Percentiles rank a stretch among this genome's conserved stretches.
phyloP scores from a whole-genome alignment of 2,888 invertebrate species.

The Cryptocephalus moraei region DNA sequence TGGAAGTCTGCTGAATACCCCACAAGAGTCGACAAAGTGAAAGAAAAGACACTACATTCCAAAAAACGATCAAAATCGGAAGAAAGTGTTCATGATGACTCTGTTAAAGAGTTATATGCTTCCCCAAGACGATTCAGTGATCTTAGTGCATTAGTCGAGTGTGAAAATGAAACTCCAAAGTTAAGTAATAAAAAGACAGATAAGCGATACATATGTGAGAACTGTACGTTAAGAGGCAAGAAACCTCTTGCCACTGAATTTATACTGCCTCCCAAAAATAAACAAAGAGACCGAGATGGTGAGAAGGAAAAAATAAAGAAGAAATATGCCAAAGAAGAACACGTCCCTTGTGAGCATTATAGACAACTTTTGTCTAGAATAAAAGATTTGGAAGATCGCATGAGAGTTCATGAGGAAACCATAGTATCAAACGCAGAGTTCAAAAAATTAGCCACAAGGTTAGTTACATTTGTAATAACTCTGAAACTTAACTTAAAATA shows the following conservation, averaged over 20 bases:
- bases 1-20: neutral
- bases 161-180: slow-evolving; percentile 21
- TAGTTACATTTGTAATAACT: slow-evolving; percentile 13
- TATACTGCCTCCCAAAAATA: slow-evolving; percentile 9
- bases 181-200: slow-evolving; percentile 19
- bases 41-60: neutral
- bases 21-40: neutral
- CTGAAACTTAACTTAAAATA: no score
- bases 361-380: slow-evolving; percentile 25
- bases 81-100: neutral
- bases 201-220: slow-evolving; percentile 31
- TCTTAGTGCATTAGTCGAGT: slow-evolving; percentile 23
- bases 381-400: slow-evolving; percentile 26
- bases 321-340: slow-evolving; percentile 9
- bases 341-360: slow-evolving; percentile 16
- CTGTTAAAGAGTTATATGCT: slow-evolving; percentile 26
- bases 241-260: slow-evolving; percentile 27
- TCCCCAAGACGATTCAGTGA: slow-evolving; percentile 24
- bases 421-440: slow-evolving; percentile 35
- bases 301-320: neutral
- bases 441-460: slow-evolving; percentile 32
- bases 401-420: slow-evolving; percentile 30
- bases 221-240: slow-evolving; percentile 34
- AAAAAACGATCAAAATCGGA: no score
- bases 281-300: no score